Evolutionary conservation across 30 jellyfish, hydroid and myxozoan species (phyloP).

Genomic region (Rhopilema esculentum): DNA sequence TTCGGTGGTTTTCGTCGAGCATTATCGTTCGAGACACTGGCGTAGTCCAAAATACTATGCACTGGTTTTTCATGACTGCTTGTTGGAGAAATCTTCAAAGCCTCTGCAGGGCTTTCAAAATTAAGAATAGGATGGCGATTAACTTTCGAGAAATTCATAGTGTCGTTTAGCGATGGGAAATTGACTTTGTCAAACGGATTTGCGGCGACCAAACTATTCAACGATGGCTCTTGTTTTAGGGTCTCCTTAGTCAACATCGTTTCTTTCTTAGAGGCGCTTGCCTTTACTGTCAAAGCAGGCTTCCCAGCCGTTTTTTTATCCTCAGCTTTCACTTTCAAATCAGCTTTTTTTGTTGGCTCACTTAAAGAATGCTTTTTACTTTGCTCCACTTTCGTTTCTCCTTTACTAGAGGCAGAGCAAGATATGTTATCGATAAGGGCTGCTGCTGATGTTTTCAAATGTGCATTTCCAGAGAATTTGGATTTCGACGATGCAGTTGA

Average conservation of each 20-base stretch:
- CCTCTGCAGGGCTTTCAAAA: not conserved
- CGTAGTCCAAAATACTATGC: constrained; percentile 62
- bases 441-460: not conserved
- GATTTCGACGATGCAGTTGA: not conserved
- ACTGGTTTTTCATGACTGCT: constrained; percentile 21
- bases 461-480: not conserved
- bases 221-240: not conserved
- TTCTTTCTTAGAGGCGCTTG: not conserved
- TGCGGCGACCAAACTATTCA: not conserved
- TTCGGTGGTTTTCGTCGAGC: not conserved
- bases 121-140: constrained; percentile 10
- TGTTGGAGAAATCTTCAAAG: not conserved
- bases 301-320: not conserved
- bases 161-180: not conserved
- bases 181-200: constrained; percentile 16
- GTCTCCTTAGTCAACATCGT: not conserved
- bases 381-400: not conserved
- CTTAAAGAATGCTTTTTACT: not conserved
- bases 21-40: constrained; percentile 33
- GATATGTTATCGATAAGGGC: not conserved
- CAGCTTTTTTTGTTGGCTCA: not conserved
- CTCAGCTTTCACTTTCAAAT: not conserved
- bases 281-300: not conserved
- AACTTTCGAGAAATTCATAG: not conserved
- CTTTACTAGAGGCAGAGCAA: not conserved